These are phyloP conservation scores for Empis livida DNA, from an alignment of 2,888 invertebrate species.

Conservation along the genomic window DNA sequence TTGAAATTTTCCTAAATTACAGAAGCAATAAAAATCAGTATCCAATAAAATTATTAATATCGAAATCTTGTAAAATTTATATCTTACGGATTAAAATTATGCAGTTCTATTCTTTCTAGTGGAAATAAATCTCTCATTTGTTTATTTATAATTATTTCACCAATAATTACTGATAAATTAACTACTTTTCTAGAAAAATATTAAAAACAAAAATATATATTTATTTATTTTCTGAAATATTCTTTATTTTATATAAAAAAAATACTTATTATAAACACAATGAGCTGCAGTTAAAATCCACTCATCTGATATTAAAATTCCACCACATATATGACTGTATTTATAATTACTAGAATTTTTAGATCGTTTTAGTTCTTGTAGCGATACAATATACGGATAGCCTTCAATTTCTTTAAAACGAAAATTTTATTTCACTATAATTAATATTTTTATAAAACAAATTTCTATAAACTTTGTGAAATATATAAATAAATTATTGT, in stretches of 20 bases:
- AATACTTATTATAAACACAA: slow-evolving; percentile 29
- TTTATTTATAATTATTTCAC: slow-evolving; percentile 21
- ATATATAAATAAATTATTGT: no score
- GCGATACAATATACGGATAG: slow-evolving; percentile 30
- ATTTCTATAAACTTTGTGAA: no score
- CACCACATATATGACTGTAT: slow-evolving; percentile 32
- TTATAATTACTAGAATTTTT: slow-evolving; percentile 1
- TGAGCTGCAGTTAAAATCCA: slow-evolving; percentile 33
- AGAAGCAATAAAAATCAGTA: no score
- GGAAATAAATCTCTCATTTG: slow-evolving; percentile 15
- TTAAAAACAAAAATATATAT: slow-evolving; percentile 2
- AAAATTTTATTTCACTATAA: no score
- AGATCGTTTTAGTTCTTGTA: slow-evolving; percentile 20
- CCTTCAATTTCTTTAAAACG: slow-evolving; percentile 13
- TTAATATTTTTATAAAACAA: no score
- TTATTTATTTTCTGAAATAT: neutral
- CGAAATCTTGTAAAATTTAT: neutral
- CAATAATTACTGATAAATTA: slow-evolving; percentile 22
- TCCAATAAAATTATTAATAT: neutral
- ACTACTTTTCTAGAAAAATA: slow-evolving; percentile 21
- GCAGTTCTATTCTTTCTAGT: slow-evolving; percentile 20
- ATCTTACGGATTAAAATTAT: slow-evolving; percentile 28
- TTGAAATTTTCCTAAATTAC: no score
- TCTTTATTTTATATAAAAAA: neutral
- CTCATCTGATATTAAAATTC: slow-evolving; percentile 22